These are phyloP conservation scores for Smithornis capensis DNA, from an alignment of 2,113 vertebrate genomes.

Conservation along the genomic window DNA sequence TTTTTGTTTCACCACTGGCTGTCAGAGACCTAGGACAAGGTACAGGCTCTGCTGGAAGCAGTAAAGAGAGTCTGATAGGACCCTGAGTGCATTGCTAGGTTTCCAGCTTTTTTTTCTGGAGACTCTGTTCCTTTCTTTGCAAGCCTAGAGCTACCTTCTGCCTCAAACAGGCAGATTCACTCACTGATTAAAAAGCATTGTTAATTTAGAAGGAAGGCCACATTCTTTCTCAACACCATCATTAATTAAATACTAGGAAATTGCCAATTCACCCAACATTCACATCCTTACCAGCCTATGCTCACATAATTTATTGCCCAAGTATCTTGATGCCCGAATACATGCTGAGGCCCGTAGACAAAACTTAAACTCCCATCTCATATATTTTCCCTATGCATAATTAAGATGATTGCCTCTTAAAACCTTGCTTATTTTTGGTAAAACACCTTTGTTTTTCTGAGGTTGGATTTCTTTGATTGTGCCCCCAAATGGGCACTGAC, in stretches of 20 bases:
- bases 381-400: conserved; percentile 44
- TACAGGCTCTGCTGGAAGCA: neutral
- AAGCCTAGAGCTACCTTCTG: conserved; percentile 45
- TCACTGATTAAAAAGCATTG: conserved; percentile 48
- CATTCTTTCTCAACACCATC: conserved; percentile 63
- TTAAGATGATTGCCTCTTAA: conserved; percentile 60
- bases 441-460: conserved; percentile 48
- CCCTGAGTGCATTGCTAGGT: neutral
- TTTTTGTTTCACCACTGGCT: neutral
- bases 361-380: conserved; percentile 32
- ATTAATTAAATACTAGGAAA: conserved; percentile 68
- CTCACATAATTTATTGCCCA: conserved; percentile 56
- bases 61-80: neutral
- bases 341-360: conserved; percentile 36
- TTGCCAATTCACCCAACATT: conserved; percentile 59
- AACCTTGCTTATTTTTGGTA: conserved; percentile 50
- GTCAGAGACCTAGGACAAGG: neutral
- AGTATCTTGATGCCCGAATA: conserved; percentile 36
- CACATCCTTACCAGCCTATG: conserved; percentile 44
- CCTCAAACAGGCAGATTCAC: conserved; percentile 42
- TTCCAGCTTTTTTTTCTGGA: neutral
- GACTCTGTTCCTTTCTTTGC: neutral
- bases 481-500: conserved; percentile 11
- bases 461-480: conserved; percentile 16
- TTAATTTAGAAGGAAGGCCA: conserved; percentile 65